Conservation (phyloP, 2,888 invertebrate species). For the Stratiomys singularior region DNA sequence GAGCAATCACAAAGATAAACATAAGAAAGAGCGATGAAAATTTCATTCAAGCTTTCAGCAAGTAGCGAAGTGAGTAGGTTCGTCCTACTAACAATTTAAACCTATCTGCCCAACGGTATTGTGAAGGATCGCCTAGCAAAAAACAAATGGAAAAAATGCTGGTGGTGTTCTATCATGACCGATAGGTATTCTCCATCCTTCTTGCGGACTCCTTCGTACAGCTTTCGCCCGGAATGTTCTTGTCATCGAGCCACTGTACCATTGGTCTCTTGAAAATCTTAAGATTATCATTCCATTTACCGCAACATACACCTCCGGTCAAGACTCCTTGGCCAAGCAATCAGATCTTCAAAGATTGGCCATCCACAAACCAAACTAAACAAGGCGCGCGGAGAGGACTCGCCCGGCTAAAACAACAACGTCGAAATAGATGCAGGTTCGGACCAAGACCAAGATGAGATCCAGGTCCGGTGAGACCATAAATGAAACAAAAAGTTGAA, state of each 20-base stretch:
- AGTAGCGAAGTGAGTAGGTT: not conserved
- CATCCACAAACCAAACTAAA: not conserved
- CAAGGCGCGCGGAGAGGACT: not conserved
- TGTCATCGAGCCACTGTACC: not conserved
- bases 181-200: not conserved
- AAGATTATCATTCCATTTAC: conserved; percentile 35
- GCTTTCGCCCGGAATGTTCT: not conserved
- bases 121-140: not conserved
- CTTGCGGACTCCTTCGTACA: not conserved
- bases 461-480: not conserved
- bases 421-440: not conserved
- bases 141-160: not conserved
- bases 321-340: conserved; percentile 11
- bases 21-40: not conserved
- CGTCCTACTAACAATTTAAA: not conserved
- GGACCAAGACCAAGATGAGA: not conserved
- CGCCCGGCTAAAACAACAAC: not conserved
- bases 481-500: conserved; percentile 40
- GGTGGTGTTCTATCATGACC: not conserved
- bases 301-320: conserved; percentile 3
- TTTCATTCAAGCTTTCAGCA: conserved; percentile 11
- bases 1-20: not conserved
- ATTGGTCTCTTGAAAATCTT: conserved; percentile 3
- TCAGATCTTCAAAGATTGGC: not conserved
- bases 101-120: not conserved